These are phyloP conservation scores for Herpailurus yagouaroundi DNA, from an alignment of 2,113 vertebrate genomes.

Conservation along the genomic window DNA sequence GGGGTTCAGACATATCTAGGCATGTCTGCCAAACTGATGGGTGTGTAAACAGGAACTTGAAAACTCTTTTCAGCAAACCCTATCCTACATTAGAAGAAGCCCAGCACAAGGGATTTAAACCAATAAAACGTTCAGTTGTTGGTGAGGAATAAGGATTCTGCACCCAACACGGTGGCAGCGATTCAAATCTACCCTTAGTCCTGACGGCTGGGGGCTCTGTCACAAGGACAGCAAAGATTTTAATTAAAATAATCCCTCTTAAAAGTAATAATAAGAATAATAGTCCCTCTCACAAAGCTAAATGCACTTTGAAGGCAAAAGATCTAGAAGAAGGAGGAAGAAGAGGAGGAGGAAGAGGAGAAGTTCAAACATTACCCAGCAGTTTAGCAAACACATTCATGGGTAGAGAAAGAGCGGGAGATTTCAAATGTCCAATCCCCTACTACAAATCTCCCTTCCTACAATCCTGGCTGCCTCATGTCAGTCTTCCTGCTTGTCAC, in stretches of 20 bases:
- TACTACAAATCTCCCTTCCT: not conserved
- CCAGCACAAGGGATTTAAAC: not conserved
- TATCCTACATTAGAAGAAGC: not conserved
- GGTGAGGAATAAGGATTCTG: not conserved
- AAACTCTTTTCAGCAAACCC: not conserved
- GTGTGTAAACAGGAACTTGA: not conserved
- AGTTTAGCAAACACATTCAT: not conserved
- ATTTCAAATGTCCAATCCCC: not conserved
- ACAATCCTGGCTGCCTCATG: not conserved
- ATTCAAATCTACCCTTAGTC: not conserved
- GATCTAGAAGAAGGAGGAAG: not conserved
- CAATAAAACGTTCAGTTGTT: not conserved
- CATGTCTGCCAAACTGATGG: not conserved
- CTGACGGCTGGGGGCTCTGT: not conserved
- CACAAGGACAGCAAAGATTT: not conserved
- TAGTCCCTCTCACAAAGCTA: not conserved
- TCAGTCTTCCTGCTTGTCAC: not conserved
- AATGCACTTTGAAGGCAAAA: constrained; percentile 8
- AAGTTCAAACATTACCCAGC: not conserved
- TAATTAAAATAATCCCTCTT: not conserved
- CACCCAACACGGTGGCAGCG: not conserved
- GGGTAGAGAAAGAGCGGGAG: not conserved
- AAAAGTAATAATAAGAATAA: not conserved
- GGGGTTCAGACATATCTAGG: not conserved
- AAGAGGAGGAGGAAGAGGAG: not conserved